Evolutionary conservation across 2,797 vertebrate species (phyloP), one percentile per base, ranked within the genome.

Genomic region (Euthynnus affinis): DNA sequence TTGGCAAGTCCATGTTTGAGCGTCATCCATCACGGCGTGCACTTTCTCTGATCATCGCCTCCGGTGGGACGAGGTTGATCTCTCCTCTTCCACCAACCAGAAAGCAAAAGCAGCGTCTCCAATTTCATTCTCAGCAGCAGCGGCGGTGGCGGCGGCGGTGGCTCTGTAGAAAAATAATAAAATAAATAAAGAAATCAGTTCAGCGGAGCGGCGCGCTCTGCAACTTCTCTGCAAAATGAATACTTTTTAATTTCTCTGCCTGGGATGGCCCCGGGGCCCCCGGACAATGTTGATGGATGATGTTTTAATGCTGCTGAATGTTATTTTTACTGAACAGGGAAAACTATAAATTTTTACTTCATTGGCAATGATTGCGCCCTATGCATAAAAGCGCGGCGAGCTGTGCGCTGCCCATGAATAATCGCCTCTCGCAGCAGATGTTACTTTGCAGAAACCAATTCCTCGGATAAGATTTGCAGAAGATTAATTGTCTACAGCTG

Each of bases 401-500:
- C 96, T 89, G 93, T 81, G 94, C 94, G 94, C 91, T 90, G 95
- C 96, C 96, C 95, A 95, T 98, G 98, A 98, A 97, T 98, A 97
- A 99, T 97, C 96, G 95, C 96, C 96, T 87, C 95, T 72, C 92
- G 71, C 93, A 96, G 97, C 98, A 98, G 98, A 98, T 98, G 97
- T 97, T 98, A 93, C 97, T 97, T 94, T 68, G 95, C 94, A 93
- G 96, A 97, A 97, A 97, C 96, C 96, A 97, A 98, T 98, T 98
- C 97, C 97, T 98, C 85, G 95, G 96, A 81, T 96, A 96, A 97
- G 97, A 98, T 98, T 97, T 97, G 97, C 97, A 95, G 96, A 97
- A 99, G 98, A 99, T 98, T 98, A 99, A 99, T 99, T 98, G 97
- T 98, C 97, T 99, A 96, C 98, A 99, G 97, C 98, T 99, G 98